phyloP scores from a whole-genome alignment of 2,888 invertebrate species.

The Agrotis exclamationis region DNA sequence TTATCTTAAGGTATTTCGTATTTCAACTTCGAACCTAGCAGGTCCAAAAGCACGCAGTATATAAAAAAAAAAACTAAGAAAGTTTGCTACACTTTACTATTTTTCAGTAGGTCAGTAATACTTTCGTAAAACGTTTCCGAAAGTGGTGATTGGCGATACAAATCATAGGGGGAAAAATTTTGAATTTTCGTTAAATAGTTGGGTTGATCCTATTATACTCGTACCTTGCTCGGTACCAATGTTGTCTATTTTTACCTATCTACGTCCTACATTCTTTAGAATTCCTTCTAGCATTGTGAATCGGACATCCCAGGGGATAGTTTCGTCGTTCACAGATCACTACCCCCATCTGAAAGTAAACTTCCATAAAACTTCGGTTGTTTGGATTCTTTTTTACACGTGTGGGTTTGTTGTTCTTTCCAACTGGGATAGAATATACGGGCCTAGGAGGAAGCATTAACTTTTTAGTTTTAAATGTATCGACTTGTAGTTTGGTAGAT shows the following conservation, averaged over 20 bases:
- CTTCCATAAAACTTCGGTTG: slow-evolving; percentile 57
- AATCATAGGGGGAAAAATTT: too few species aligned
- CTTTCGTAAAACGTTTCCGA: too few species aligned
- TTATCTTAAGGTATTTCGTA: too few species aligned
- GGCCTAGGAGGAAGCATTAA: slow-evolving; percentile 54
- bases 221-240: not conserved
- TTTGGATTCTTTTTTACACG: slow-evolving; percentile 59
- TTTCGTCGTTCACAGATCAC: slow-evolving; percentile 69
- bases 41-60: too few species aligned
- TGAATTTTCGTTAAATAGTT: too few species aligned
- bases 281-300: slow-evolving; percentile 22
- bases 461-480: slow-evolving; percentile 45
- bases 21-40: too few species aligned
- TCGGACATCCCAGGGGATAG: slow-evolving; percentile 61
- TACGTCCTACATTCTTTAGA: not conserved
- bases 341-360: slow-evolving; percentile 64
- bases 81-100: too few species aligned
- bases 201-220: too few species aligned
- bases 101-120: too few species aligned
- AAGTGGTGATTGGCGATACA: too few species aligned
- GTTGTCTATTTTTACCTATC: too few species aligned
- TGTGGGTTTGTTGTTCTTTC: slow-evolving; percentile 64
- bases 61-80: too few species aligned
- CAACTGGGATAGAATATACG: slow-evolving; percentile 64
- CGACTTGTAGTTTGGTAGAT: not conserved